Base-by-base conservation (phyloP, 2,888 invertebrate genomes). In the Phengaris alcon region DNA sequence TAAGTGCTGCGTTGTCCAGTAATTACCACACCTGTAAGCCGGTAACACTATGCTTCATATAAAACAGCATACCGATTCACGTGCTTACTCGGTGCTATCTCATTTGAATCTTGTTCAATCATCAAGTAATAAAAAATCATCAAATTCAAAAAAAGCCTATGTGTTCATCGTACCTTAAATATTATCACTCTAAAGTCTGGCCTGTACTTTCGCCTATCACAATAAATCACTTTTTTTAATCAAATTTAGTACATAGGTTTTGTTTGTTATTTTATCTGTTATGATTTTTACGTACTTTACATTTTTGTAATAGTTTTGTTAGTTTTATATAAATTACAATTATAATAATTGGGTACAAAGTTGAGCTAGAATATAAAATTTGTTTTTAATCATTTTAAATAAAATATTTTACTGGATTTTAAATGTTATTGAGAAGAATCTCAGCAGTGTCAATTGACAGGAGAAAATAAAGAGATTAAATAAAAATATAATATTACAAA, bases 1-100 rank as follows among this genome's bases (percentile, higher is more conserved):
- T 95, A 97, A 97, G 91, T 98, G 98, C 95, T 98, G 98, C 95
- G 97, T 97, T 88, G 95, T 98, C 89, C 97, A 98, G 96, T 98
- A 97, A 95, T 70, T 46, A 48, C 75, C 46, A 59, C 76, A 35
- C 75, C 59, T 74, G 68, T 79, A 81, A 84, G 84, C 88, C 86
- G 83, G 86, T 86, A 87, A 87, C 84, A 86, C 86, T 83, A 80
- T 82, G 88, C 87, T 87, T 87, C 76, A 74, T 75, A 78, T 77
- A 77, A 48, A 48, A 77, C 80, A 80, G 80, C 81, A 81, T 82
- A 80, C 78, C 80, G 77, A 83, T 81, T 80, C 80, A 81, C 86
- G 86, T 88, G 88, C 88, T 87, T 86, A 86, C 87, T 86, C 87
- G 90, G 91, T 92, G 91, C 91, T 91, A 87, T 84, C 87, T 86